These are phyloP conservation scores for Gambusia yucatana DNA, from an alignment of 2,797 vertebrate genomes.

Conservation along the genomic window DNA sequence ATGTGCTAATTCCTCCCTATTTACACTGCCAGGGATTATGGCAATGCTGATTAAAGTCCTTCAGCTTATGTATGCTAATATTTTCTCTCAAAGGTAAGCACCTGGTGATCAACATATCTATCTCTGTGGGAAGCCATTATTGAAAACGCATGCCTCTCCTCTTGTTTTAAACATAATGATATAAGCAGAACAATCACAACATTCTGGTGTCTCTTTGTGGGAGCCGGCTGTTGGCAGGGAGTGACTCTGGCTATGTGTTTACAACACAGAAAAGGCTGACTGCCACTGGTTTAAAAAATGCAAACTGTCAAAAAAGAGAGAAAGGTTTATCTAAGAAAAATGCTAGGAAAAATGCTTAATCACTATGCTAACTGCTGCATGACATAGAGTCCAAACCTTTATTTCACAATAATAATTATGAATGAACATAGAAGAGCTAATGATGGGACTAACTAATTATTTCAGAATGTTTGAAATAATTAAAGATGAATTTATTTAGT, in stretches of 20 bases:
- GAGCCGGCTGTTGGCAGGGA: not conserved
- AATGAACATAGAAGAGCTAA: not conserved
- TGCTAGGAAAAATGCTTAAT: not conserved
- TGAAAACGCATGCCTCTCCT: not conserved
- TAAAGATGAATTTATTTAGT: not conserved
- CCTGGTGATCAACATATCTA: not conserved
- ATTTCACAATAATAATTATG: not conserved
- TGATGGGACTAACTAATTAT: not conserved
- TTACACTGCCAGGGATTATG: too few species aligned
- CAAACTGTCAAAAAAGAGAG: not conserved
- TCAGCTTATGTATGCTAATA: not conserved
- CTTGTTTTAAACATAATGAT: not conserved
- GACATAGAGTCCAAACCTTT: not conserved
- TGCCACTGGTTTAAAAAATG: not conserved
- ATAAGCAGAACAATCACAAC: not conserved
- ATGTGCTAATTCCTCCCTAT: too few species aligned
- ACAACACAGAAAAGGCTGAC: not conserved
- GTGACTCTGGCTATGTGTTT: not conserved
- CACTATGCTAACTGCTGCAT: not conserved
- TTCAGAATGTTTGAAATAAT: not conserved
- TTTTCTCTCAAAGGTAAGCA: not conserved
- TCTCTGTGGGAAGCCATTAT: not conserved
- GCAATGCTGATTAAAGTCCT: too few species aligned
- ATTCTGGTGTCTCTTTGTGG: not conserved
- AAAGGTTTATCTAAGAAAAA: not conserved